Evolutionary conservation across 2,888 invertebrate species (phyloP).

Genomic region (Ophion slaviceki): DNA sequence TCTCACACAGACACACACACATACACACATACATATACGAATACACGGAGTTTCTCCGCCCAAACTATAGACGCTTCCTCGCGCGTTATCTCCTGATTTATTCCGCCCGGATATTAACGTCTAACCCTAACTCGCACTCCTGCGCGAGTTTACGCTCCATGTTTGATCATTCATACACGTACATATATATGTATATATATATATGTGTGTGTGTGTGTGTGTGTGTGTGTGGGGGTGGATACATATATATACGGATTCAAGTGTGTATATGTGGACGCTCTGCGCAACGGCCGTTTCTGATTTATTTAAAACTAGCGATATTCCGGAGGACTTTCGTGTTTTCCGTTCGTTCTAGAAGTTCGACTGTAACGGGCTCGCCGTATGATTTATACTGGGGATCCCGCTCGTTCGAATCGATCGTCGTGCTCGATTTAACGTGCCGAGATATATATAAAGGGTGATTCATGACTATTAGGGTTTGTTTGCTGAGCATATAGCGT

Average conservation of each 20-base stretch:
- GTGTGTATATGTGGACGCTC: background rate
- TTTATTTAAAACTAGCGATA: background rate
- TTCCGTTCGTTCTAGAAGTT: background rate
- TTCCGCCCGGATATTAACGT: constrained; percentile 66
- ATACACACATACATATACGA: background rate
- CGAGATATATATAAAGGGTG: too few species aligned
- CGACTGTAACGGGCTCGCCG: constrained; percentile 1
- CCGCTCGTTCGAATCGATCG: background rate
- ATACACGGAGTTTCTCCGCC: constrained; percentile 9
- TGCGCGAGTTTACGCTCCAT: constrained; percentile 27
- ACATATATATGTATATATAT: too few species aligned
- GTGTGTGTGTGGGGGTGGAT: background rate
- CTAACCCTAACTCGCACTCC: constrained; percentile 58
- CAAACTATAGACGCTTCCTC: constrained; percentile 28
- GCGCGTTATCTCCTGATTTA: constrained; percentile 65
- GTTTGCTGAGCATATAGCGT: background rate
- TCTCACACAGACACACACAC: background rate
- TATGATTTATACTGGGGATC: background rate
- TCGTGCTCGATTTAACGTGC: background rate
- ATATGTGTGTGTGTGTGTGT: background rate
- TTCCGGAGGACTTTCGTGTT: background rate
- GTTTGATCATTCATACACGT: background rate
- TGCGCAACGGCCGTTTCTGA: background rate
- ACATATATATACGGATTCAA: too few species aligned
- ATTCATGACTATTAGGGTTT: background rate